These are phyloP conservation scores for Volucella bombylans DNA, from an alignment of 2,888 invertebrate species.

Conservation along the genomic window DNA sequence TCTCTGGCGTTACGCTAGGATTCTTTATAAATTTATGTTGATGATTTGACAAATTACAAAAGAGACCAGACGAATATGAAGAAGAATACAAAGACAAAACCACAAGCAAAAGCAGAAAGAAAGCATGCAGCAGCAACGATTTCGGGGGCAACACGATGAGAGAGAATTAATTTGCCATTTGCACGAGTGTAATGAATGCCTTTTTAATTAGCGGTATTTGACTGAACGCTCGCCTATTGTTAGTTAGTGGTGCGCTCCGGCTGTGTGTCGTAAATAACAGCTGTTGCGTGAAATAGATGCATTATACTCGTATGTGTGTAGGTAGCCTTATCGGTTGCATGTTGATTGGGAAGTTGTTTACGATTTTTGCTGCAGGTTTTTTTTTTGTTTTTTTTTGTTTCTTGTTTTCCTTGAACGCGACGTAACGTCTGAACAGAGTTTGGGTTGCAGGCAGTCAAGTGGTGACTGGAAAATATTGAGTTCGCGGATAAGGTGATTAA, in stretches of 20 bases:
- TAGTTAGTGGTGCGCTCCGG: neutral
- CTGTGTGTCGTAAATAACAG: conserved; percentile 47
- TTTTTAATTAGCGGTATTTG: conserved; percentile 58
- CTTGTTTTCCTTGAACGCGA: too few species aligned
- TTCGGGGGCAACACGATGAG: conserved; percentile 23
- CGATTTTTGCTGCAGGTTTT: too few species aligned
- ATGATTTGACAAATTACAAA: conserved; percentile 66
- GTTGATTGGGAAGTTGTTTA: conserved; percentile 32
- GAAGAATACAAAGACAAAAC: conserved; percentile 1
- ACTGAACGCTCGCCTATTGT: conserved; percentile 25
- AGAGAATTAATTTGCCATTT: conserved; percentile 63
- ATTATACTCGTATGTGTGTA: conserved; percentile 21
- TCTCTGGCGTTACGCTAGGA: conserved; percentile 66
- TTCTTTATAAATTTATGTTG: conserved; percentile 66
- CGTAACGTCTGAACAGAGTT: too few species aligned
- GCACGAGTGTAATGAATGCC: conserved; percentile 64
- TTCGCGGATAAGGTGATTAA: too few species aligned
- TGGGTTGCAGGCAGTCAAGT: too few species aligned
- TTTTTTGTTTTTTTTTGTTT: too few species aligned
- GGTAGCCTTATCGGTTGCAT: conserved; percentile 26
- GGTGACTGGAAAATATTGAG: too few species aligned
- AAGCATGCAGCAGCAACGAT: conserved; percentile 29
- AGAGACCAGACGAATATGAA: conserved; percentile 12
- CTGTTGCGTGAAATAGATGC: conserved; percentile 61
- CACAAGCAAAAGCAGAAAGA: neutral